A percentile compares a stretch with the other conserved stretches of the same genome.
phyloP scores from a whole-genome alignment of 2,888 invertebrate genomes.

The Cataglyphis rosenhaueri region DNA sequence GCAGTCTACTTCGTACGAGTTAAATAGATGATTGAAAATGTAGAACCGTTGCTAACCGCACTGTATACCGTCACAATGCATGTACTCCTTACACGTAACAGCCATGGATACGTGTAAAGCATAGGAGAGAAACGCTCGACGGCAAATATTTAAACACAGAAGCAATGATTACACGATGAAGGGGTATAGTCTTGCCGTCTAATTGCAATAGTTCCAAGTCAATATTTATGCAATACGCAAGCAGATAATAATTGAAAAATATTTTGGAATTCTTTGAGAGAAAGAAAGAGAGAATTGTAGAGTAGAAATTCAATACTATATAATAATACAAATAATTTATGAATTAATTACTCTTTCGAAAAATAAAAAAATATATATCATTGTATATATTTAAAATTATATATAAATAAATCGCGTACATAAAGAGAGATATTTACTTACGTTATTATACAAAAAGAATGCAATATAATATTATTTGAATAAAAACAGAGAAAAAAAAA shows the following conservation, averaged over 20 bases:
- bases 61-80: slow-evolving; percentile 30
- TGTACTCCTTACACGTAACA: slow-evolving; percentile 49
- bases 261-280: background rate
- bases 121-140: slow-evolving; percentile 48
- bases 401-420: background rate
- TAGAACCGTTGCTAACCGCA: slow-evolving; percentile 15
- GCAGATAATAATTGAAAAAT: slow-evolving; percentile 8
- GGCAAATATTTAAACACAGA: slow-evolving; percentile 46
- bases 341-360: slow-evolving; percentile 1
- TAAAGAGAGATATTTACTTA: background rate
- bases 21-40: slow-evolving; percentile 44
- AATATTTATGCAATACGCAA: background rate
- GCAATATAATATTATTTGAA: background rate
- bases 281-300: background rate
- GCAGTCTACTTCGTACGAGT: slow-evolving; percentile 2
- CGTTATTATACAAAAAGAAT: background rate
- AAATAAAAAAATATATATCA: background rate
- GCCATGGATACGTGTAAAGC: slow-evolving; percentile 46
- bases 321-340: background rate
- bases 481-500: no score
- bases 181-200: slow-evolving; percentile 7
- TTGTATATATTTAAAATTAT: background rate
- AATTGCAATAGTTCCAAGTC: slow-evolving; percentile 38
- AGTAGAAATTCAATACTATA: background rate
- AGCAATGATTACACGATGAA: slow-evolving; percentile 49